Percentiles rank a stretch among this genome's conserved stretches.
These are phyloP conservation scores for Aselliscus stoliczkanus DNA, from an alignment of 2,797 vertebrate genomes.

Conservation along the genomic window DNA sequence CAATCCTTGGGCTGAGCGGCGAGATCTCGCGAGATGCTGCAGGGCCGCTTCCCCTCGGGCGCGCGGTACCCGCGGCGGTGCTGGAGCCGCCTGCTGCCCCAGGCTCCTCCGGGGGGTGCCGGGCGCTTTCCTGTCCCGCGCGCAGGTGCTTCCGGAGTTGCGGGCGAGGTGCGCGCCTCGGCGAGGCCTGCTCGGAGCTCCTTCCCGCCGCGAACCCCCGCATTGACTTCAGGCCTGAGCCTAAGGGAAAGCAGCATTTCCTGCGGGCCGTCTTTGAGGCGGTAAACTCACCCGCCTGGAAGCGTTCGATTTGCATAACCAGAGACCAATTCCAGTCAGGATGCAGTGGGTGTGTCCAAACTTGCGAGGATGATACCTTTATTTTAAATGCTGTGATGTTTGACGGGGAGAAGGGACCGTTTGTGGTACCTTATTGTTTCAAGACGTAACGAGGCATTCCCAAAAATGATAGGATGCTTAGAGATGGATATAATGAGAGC, in stretches of 20 bases:
- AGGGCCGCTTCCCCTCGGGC: background rate
- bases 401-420: background rate
- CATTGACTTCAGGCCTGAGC: background rate
- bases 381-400: background rate
- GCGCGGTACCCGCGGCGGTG: background rate
- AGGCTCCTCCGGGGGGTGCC: background rate
- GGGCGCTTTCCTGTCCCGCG: background rate
- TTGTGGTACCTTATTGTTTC: background rate
- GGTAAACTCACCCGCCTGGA: background rate
- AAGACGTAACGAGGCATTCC: background rate
- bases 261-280: background rate
- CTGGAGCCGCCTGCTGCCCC: fast-evolving
- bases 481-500: background rate
- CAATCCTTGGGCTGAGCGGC: background rate
- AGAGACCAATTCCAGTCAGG: background rate
- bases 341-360: constrained; percentile 27
- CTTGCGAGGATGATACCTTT: background rate
- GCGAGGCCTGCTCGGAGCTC: background rate
- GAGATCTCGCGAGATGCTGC: constrained; percentile 76
- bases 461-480: background rate
- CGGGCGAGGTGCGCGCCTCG: fast-evolving
- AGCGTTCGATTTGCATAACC: background rate
- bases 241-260: background rate
- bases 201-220: fast-evolving
- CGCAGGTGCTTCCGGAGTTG: constrained; percentile 1